phyloP scores from a whole-genome alignment of 2,888 invertebrate genomes.

The Diaphora mendica region DNA sequence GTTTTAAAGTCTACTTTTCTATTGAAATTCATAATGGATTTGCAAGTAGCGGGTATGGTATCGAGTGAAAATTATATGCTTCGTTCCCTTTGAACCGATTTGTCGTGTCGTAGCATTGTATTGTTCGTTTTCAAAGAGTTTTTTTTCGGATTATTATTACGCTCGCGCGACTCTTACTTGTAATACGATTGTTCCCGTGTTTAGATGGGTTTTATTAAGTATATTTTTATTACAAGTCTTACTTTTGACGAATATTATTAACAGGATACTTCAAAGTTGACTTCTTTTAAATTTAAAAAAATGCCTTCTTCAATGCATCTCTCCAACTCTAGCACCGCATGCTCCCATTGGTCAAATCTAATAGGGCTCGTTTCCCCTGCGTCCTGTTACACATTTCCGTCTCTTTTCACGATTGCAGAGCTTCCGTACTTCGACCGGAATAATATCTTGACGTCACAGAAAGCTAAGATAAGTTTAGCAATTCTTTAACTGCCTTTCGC shows the following conservation, averaged over 20 bases:
- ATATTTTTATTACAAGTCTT: neutral
- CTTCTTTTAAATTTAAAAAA: no score
- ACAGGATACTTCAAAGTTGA: neutral
- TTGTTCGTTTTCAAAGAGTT: conserved; percentile 80
- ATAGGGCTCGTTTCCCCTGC: no score
- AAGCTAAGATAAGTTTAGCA: no score
- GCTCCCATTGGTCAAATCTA: no score
- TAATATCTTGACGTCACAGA: no score
- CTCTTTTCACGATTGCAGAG: no score
- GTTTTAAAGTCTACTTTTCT: conserved; percentile 28
- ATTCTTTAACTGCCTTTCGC: no score
- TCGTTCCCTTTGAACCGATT: conserved; percentile 77
- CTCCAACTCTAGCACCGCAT: no score
- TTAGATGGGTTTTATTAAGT: conserved; percentile 45
- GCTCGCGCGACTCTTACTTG: conserved; percentile 56
- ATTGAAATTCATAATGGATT: conserved; percentile 32
- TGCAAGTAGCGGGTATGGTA: conserved; percentile 71
- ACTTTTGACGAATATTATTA: neutral
- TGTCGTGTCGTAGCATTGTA: conserved; percentile 62
- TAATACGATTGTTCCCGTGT: conserved; percentile 65
- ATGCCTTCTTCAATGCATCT: no score
- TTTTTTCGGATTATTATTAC: conserved; percentile 78
- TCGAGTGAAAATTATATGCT: conserved; percentile 76
- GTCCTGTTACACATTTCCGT: no score
- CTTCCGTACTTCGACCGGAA: no score